Percentiles rank a stretch among this genome's conserved stretches.
These are phyloP conservation scores for Leptinotarsa defecta DNA, from an alignment of 1,140 invertebrate species.

Conservation along the genomic window DNA sequence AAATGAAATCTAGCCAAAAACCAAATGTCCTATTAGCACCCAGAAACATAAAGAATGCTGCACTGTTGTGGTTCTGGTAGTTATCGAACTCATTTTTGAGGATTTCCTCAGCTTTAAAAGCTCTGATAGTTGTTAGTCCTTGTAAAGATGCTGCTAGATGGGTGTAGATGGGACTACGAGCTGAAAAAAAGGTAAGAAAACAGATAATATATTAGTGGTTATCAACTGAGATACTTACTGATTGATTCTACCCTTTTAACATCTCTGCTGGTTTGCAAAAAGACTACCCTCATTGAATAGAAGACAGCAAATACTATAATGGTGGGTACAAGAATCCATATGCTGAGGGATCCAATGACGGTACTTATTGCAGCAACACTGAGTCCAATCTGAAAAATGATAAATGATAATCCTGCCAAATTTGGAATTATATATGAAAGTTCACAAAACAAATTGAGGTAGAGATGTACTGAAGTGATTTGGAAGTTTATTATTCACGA, in stretches of 20 bases:
- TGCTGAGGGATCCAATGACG: slow-evolving; percentile 63
- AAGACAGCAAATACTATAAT: slow-evolving; percentile 67
- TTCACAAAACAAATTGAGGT: too few relatives aligned
- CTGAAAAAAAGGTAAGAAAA: slow-evolving; percentile 53
- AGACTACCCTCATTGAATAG: slow-evolving; percentile 70
- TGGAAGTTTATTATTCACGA: too few relatives aligned
- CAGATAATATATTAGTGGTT: not conserved
- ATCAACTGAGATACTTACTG: slow-evolving; percentile 61
- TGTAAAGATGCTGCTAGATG: slow-evolving; percentile 79
- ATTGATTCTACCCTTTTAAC: slow-evolving; percentile 83
- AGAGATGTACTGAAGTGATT: too few relatives aligned
- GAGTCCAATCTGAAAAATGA: slow-evolving; percentile 9
- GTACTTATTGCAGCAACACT: slow-evolving; percentile 10
- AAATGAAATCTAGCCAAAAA: slow-evolving; percentile 69
- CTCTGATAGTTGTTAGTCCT: slow-evolving; percentile 81
- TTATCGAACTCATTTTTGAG: slow-evolving; percentile 74
- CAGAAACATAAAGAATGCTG: slow-evolving; percentile 71
- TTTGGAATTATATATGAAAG: not conserved
- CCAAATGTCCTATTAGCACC: slow-evolving; percentile 66
- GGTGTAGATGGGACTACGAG: slow-evolving; percentile 80
- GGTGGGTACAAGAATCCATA: slow-evolving; percentile 74
- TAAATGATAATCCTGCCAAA: not conserved
- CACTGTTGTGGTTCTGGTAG: slow-evolving; percentile 63
- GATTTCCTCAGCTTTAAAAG: slow-evolving; percentile 67
- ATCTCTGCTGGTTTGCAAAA: slow-evolving; percentile 77